Conservation (phyloP, 2,888 invertebrate species). For the Allygus modestus region DNA sequence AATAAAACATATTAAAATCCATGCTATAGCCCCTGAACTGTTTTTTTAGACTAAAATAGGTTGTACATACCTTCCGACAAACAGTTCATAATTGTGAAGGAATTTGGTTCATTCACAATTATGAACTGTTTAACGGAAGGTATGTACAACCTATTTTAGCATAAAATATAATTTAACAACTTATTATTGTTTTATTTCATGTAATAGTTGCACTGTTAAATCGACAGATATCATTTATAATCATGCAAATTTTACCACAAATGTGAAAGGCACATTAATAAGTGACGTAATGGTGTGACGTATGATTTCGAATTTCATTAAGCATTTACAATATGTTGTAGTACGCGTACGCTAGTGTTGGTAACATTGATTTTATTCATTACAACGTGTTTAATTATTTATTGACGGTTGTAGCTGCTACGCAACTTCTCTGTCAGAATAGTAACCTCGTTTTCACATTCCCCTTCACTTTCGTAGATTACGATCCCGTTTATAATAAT, state of each 20-base stretch:
- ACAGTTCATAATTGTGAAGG: no score
- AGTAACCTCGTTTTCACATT: neutral
- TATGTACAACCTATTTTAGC: no score
- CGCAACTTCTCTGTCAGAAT: neutral
- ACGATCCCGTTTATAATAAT: no score
- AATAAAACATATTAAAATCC: no score
- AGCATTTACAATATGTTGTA: conserved; percentile 38
- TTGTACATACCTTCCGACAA: no score
- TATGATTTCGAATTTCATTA: conserved; percentile 15
- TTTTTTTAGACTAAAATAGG: no score
- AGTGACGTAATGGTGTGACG: neutral
- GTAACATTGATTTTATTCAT: conserved; percentile 42
- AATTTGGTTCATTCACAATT: no score
- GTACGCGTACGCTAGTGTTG: conserved; percentile 26
- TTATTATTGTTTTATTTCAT: neutral
- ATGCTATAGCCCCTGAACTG: no score
- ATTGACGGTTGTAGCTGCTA: conserved; percentile 22
- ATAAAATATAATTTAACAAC: neutral
- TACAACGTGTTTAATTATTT: conserved; percentile 48
- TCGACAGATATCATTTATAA: neutral
- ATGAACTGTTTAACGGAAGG: no score
- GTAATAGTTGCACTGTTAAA: neutral
- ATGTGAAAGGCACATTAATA: conserved; percentile 24
- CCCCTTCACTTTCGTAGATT: conserved; percentile 2
- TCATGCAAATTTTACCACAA: no score